Evolutionary conservation across 2,888 invertebrate genomes (phyloP).

Genomic region (Mamestra brassicae): DNA sequence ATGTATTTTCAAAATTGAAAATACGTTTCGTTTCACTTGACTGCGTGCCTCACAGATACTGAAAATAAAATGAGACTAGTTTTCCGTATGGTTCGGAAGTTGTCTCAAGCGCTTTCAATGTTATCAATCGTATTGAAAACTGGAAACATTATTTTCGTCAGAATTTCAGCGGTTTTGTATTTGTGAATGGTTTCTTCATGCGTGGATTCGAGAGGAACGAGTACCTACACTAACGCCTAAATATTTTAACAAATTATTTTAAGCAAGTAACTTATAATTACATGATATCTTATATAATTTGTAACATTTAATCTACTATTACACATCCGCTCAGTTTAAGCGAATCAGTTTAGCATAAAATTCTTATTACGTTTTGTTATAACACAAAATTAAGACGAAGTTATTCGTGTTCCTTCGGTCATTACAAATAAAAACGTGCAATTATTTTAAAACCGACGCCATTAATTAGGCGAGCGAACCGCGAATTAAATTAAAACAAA

Average conservation of each 20-base stretch:
- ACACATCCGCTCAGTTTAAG: conserved; percentile 39
- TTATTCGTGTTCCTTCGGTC: conserved; percentile 64
- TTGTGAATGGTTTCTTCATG: background rate
- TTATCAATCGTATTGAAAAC: conserved; percentile 23
- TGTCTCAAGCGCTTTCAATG: conserved; percentile 4
- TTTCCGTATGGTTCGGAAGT: conserved; percentile 6
- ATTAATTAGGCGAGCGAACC: conserved; percentile 58
- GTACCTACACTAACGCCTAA: background rate
- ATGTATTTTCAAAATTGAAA: conserved; percentile 5
- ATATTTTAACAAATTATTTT: conserved; percentile 24
- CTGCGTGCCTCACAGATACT: background rate
- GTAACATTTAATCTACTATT: conserved; percentile 32
- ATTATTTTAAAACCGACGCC: conserved; percentile 64
- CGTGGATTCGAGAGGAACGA: background rate
- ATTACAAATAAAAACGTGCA: conserved; percentile 66
- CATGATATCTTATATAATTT: conserved; percentile 32
- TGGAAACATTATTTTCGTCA: background rate
- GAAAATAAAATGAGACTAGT: conserved; percentile 22
- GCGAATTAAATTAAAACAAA: conserved; percentile 57
- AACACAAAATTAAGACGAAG: conserved; percentile 63
- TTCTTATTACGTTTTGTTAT: conserved; percentile 59
- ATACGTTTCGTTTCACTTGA: no score
- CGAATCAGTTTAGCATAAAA: conserved; percentile 61
- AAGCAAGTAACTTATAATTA: conserved; percentile 23
- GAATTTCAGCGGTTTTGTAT: background rate